Percentiles rank a stretch among this genome's conserved stretches.
phyloP scores from a whole-genome alignment of 2,113 vertebrate species.

The Mus spicilegus region DNA sequence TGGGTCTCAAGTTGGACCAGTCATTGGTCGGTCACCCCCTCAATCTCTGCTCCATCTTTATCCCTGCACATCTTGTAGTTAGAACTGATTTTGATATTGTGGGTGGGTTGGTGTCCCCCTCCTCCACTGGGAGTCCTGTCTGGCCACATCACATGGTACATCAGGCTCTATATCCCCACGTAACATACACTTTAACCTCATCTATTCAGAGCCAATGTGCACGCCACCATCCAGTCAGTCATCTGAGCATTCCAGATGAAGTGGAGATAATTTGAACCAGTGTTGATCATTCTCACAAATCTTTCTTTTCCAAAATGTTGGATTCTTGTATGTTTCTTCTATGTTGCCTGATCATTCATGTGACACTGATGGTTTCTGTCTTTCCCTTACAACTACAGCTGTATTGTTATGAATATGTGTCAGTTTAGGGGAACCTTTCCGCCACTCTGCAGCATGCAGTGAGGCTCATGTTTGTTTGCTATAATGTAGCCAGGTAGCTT shows the following conservation, averaged over 20 bases:
- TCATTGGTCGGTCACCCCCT: too few species aligned
- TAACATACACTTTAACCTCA: too few species aligned
- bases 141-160: too few species aligned
- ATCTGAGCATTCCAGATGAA: background rate
- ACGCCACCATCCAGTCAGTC: background rate
- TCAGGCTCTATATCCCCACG: too few species aligned
- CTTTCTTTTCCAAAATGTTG: background rate
- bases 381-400: background rate
- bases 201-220: background rate
- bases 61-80: too few species aligned
- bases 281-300: background rate
- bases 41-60: too few species aligned
- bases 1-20: too few species aligned
- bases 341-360: background rate
- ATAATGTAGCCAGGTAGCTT: background rate
- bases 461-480: background rate
- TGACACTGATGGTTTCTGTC: background rate
- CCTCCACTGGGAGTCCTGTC: too few species aligned
- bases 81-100: too few species aligned
- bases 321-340: too few species aligned
- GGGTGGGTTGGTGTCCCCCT: too few species aligned
- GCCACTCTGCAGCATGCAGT: background rate
- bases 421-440: too few species aligned
- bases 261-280: background rate
- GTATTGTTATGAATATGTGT: background rate